Evolutionary conservation across 2,113 vertebrate species (phyloP).

Genomic region (Clarias batrachus): DNA sequence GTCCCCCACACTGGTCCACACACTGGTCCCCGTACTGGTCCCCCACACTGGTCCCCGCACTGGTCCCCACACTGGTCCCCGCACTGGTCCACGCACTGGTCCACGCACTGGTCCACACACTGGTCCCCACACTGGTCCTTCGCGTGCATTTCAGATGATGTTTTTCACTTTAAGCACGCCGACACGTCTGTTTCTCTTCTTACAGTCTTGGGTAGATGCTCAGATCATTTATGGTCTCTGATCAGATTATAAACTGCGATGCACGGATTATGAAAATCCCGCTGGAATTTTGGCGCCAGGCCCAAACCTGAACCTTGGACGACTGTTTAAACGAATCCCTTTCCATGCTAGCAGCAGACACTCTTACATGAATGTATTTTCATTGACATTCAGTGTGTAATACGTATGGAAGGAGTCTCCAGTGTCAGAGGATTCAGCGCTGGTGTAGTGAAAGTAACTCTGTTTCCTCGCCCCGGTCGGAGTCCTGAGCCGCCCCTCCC

Average conservation of each 20-base stretch:
- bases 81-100: too few species aligned
- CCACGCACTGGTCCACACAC: too few species aligned
- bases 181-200: conserved; percentile 42
- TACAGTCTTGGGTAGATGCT: background rate
- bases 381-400: background rate
- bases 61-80: too few species aligned
- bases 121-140: conserved; percentile 50
- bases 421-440: background rate
- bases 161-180: conserved; percentile 69
- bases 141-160: conserved; percentile 62
- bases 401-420: background rate
- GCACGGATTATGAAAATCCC: background rate
- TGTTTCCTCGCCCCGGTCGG: background rate
- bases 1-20: too few species aligned
- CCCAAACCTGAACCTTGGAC: background rate
- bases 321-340: too few species aligned
- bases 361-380: too few species aligned
- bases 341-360: background rate
- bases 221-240: background rate
- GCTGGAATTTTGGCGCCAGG: background rate
- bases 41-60: too few species aligned
- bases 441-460: background rate
- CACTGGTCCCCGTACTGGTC: too few species aligned
- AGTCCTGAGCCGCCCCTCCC: background rate
- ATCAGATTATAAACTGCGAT: background rate